Evolutionary conservation across 1,140 invertebrate species (phyloP).

Genomic region (Lucilia cuprina): DNA sequence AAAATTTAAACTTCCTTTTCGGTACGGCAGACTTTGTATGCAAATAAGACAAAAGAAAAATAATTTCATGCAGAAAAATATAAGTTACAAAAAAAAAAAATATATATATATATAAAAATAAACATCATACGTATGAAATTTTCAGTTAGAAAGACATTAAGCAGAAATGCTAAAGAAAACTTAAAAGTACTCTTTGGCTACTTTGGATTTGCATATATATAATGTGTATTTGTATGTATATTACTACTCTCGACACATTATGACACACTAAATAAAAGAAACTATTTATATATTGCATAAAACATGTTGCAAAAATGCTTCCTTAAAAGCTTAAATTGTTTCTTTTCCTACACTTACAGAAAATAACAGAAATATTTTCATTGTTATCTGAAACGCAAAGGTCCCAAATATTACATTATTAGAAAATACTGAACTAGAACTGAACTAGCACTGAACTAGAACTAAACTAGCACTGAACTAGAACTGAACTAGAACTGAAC

Average conservation of each 20-base stretch:
- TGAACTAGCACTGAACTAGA: too few species aligned
- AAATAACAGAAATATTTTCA: background rate
- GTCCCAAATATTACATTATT: too few species aligned
- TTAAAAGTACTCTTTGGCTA: slow-evolving; percentile 16
- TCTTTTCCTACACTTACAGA: background rate
- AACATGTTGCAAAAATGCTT: slow-evolving; percentile 26
- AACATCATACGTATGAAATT: background rate
- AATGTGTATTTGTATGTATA: too few species aligned
- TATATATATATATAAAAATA: too few species aligned
- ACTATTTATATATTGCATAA: slow-evolving; percentile 18
- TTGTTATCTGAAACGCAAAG: background rate
- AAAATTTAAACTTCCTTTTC: background rate
- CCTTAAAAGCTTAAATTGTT: slow-evolving; percentile 20
- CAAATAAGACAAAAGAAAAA: background rate
- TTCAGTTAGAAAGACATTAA: background rate
- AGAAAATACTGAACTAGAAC: too few species aligned
- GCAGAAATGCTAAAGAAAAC: background rate
- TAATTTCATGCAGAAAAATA: background rate
- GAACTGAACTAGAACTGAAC: too few species aligned
- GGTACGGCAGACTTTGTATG: background rate
- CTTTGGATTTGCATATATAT: background rate
- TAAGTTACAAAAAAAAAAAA: too few species aligned
- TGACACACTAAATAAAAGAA: slow-evolving; percentile 10
- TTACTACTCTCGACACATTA: slow-evolving; percentile 8
- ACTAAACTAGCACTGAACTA: too few species aligned